These are phyloP conservation scores for Bungarus multicinctus DNA, from an alignment of 2,113 vertebrate genomes.

Conservation along the genomic window DNA sequence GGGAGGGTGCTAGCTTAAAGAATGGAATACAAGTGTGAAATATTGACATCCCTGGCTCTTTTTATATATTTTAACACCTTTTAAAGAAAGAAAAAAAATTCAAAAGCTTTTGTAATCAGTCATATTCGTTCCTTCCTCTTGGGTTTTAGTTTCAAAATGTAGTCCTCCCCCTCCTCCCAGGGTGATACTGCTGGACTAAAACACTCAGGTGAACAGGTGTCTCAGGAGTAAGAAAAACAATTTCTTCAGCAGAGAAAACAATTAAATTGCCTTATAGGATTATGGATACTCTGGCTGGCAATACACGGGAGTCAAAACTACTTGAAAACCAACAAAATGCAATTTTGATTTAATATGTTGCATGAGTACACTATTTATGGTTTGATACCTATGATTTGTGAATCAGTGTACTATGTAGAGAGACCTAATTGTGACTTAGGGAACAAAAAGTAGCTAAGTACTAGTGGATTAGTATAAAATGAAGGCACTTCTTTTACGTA, in stretches of 20 bases:
- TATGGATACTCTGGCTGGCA: neutral
- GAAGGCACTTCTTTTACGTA: neutral
- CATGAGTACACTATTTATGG: neutral
- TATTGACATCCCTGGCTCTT: neutral
- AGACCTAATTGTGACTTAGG: neutral
- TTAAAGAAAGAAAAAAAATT: neutral
- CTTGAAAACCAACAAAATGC: neutral
- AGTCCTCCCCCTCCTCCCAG: neutral
- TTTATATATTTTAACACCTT: neutral
- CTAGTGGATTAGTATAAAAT: neutral
- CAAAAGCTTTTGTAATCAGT: neutral
- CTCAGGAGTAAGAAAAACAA: neutral
- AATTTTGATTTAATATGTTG: neutral
- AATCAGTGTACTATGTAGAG: neutral
- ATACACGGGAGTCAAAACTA: neutral
- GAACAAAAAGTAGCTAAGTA: neutral
- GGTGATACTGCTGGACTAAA: neutral
- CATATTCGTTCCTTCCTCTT: neutral
- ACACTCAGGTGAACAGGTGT: neutral
- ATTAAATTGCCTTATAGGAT: neutral
- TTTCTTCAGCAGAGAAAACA: neutral
- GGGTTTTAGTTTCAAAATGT: neutral
- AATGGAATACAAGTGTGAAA: neutral
- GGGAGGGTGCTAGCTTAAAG: neutral
- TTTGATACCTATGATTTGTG: neutral